phyloP scores from a whole-genome alignment of 2,888 invertebrate species.

The Synanthedon myopaeformis region DNA sequence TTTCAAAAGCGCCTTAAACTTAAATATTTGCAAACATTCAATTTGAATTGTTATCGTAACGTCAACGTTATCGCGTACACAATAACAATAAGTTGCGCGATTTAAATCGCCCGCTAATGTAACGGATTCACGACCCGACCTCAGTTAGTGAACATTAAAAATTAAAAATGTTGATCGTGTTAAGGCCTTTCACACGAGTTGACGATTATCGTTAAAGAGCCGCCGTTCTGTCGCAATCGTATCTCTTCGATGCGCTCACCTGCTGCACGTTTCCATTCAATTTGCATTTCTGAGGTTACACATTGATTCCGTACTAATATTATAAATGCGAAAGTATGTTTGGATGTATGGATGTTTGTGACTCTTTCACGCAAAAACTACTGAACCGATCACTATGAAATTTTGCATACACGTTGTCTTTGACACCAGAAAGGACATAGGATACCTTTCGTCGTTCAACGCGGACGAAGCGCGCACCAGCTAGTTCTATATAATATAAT shows the following conservation, averaged over 20 bases:
- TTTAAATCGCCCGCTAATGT: constrained; percentile 3
- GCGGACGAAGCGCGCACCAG: too few species aligned
- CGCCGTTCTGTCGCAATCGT: constrained; percentile 24
- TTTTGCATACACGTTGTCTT: too few species aligned
- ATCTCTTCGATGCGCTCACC: constrained; percentile 24
- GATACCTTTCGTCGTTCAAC: too few species aligned
- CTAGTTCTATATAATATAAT: too few species aligned
- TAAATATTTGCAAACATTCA: constrained; percentile 1
- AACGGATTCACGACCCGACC: constrained; percentile 12
- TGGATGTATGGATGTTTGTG: too few species aligned
- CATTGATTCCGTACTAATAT: too few species aligned
- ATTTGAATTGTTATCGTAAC: constrained; percentile 3
- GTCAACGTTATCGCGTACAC: background rate
- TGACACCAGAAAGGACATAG: too few species aligned
- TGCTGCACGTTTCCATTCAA: constrained; percentile 18
- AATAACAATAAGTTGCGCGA: constrained; percentile 7
- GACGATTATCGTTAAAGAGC: constrained; percentile 24
- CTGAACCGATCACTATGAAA: too few species aligned
- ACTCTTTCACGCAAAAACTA: too few species aligned
- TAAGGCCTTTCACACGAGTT: constrained; percentile 26
- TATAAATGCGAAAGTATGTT: too few species aligned
- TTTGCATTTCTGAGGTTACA: too few species aligned
- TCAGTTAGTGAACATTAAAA: constrained; percentile 8
- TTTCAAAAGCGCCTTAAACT: constrained; percentile 2
- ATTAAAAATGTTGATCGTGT: constrained; percentile 6